Base-by-base conservation (phyloP, 2,113 vertebrate species). In the Amazona vittata region DNA sequence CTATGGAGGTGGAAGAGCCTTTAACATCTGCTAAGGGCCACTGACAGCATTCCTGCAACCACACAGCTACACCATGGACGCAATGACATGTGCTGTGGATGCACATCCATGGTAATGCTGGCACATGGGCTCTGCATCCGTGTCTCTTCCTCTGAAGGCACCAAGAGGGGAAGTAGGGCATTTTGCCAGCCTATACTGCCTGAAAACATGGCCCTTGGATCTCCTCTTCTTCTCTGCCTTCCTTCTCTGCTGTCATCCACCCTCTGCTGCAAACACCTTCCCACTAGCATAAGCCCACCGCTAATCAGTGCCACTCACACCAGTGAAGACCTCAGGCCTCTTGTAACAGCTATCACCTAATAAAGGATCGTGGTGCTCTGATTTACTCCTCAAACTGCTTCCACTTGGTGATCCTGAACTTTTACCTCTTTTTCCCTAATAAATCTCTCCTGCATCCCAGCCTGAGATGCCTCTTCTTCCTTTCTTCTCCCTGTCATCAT, bases 41-140 rank as follows among this genome's bases (percentile, higher is more conserved):
- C 21, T 9, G 5, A 6, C 31, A 57, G 1, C 31, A 13, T 3
- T 2, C 12, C 5, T 13, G 8, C 6, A 5, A 21, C 31, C 55
- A 57, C 3, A 1, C 55, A 9, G 12, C 12, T 9, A 21, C 53
- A 57, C 18, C 11, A 57, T 7, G 28, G 16, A 53, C 29, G 28
- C 52, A 29, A 11, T 0, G 16, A 53, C 52, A 20, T 20, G 11
- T 7, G 8, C 12, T 33, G 3, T 31, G 29, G 11, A 20, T 57
- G 18, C 31, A 20, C 18, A 12, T 57, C 31, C 53, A 8, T 33
- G 18, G 11, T 8, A 33, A 20, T 33, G 17, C 11, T 33, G 31
- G 12, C 8, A 22, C 33, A 57, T 57, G 55, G 31, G 12, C 8
- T 14, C 19, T 57, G 2, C 55, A n/a, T 57, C 33, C 5, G 5